These are phyloP conservation scores for Schmidtea mediterranea DNA, from an alignment of 1,140 invertebrate genomes.

Conservation along the genomic window DNA sequence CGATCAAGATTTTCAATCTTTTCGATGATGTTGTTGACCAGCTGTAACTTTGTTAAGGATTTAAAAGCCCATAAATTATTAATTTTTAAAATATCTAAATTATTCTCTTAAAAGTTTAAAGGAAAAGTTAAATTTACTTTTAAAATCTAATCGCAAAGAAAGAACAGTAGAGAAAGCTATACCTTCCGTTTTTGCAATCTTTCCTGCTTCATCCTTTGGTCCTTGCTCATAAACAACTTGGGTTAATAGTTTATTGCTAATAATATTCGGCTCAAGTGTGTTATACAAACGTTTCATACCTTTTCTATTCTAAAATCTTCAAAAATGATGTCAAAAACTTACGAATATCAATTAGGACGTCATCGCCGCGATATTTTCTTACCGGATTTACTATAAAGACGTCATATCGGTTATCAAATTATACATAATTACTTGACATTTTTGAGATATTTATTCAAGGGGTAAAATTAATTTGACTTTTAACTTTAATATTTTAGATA, in stretches of 20 bases:
- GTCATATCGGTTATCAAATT: too few species aligned
- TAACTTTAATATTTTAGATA: too few species aligned
- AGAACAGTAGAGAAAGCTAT: conserved; percentile 23
- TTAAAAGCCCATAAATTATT: conserved; percentile 27
- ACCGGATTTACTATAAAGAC: too few species aligned
- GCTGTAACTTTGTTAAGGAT: conserved; percentile 21
- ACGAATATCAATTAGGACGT: too few species aligned
- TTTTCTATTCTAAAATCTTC: too few species aligned
- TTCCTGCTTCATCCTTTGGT: conserved; percentile 24
- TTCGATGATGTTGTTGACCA: conserved; percentile 29
- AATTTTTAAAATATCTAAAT: conserved; percentile 12
- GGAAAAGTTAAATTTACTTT: conserved; percentile 10
- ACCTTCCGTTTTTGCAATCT: conserved; percentile 23
- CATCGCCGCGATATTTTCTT: too few species aligned
- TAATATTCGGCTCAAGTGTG: conserved; percentile 25
- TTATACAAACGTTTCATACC: conserved; percentile 27
- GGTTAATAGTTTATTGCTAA: conserved; percentile 24
- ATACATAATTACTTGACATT: too few species aligned
- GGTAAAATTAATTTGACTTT: too few species aligned
- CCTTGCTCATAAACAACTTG: conserved; percentile 25
- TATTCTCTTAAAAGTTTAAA: too few species aligned
- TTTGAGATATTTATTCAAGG: too few species aligned
- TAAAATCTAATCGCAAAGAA: conserved; percentile 23
- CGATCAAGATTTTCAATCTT: conserved; percentile 26
- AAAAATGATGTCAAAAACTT: too few species aligned